Conservation (phyloP, 2,888 invertebrate genomes). For the Chelonus formosanus region DNA sequence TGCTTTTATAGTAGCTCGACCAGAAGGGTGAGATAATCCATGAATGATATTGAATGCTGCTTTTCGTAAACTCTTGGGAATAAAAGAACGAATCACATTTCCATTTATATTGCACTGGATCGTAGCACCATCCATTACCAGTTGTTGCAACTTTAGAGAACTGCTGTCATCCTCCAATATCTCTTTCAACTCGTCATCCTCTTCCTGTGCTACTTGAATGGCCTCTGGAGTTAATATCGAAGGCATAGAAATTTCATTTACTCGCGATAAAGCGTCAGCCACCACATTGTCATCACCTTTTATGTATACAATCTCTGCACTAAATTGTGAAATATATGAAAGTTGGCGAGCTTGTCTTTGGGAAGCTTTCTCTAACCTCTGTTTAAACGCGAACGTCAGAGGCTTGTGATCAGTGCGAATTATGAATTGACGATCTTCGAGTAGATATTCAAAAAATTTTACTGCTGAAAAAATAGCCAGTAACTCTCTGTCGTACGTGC, state of each 20-base stretch:
- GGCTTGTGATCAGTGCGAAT: slow-evolving; percentile 41
- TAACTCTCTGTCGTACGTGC: slow-evolving; percentile 47
- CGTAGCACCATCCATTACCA: not conserved
- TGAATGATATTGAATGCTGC: slow-evolving; percentile 36
- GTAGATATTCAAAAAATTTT: slow-evolving; percentile 42
- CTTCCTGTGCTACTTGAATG: slow-evolving; percentile 1
- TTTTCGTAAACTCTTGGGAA: slow-evolving; percentile 38
- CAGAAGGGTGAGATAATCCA: slow-evolving; percentile 39
- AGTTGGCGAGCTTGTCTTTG: slow-evolving; percentile 8
- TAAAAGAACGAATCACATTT: slow-evolving; percentile 37
- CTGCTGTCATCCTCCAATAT: no score
- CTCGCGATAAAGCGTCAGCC: slow-evolving; percentile 23
- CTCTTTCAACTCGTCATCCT: slow-evolving; percentile 6
- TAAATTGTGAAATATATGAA: slow-evolving; percentile 20
- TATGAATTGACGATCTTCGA: slow-evolving; percentile 38
- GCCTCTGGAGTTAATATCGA: not conserved
- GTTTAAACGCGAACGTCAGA: not conserved
- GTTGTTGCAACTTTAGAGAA: slow-evolving; percentile 17
- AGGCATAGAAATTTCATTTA: slow-evolving; percentile 14
- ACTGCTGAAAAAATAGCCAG: slow-evolving; percentile 45
- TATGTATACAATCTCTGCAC: slow-evolving; percentile 12
- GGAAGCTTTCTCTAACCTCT: slow-evolving; percentile 14
- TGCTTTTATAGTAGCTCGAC: slow-evolving; percentile 34
- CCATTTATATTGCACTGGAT: slow-evolving; percentile 20
- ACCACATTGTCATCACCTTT: slow-evolving; percentile 25